phyloP scores from a whole-genome alignment of 2,113 vertebrate species.

The Apodemus speciosus region DNA sequence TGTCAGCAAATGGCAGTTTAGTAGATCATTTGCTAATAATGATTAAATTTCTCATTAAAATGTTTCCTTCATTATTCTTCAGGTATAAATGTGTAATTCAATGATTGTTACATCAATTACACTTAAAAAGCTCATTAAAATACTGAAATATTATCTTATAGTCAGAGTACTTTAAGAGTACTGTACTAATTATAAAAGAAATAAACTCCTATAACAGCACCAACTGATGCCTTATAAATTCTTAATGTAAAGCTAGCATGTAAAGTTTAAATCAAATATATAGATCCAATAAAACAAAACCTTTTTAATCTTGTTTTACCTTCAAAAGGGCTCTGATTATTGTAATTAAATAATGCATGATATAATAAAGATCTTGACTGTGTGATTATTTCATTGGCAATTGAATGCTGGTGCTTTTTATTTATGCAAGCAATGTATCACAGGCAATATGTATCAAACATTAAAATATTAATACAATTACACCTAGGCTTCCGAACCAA shows the following conservation, averaged over 20 bases:
- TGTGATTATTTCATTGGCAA: slow-evolving; percentile 90
- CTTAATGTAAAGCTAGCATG: slow-evolving; percentile 93
- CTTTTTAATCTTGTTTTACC: slow-evolving; percentile 91
- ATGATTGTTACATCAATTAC: slow-evolving; percentile 91
- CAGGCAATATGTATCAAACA: slow-evolving; percentile 86
- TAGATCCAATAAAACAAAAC: slow-evolving; percentile 91
- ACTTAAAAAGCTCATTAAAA: slow-evolving; percentile 92
- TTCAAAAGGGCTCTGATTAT: slow-evolving; percentile 89
- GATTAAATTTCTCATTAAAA: slow-evolving; percentile 92
- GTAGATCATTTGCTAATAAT: slow-evolving; percentile 91
- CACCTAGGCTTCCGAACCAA: slow-evolving; percentile 85
- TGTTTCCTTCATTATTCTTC: slow-evolving; percentile 91
- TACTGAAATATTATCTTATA: slow-evolving; percentile 91
- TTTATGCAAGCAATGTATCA: slow-evolving; percentile 90
- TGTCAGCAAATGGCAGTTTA: slow-evolving; percentile 89
- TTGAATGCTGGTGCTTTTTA: slow-evolving; percentile 89
- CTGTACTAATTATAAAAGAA: slow-evolving; percentile 91
- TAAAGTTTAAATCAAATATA: slow-evolving; percentile 93
- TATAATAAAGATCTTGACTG: slow-evolving; percentile 88
- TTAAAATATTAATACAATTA: slow-evolving; percentile 93
- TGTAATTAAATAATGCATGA: slow-evolving; percentile 93
- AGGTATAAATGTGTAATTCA: slow-evolving; percentile 91
- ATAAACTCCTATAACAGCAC: slow-evolving; percentile 91
- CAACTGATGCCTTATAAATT: slow-evolving; percentile 91
- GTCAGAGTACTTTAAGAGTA: slow-evolving; percentile 88